A percentile compares a stretch with the other conserved stretches of the same genome.
These are phyloP conservation scores for Platysteira castanea DNA, from an alignment of 2,113 vertebrate genomes.

Conservation along the genomic window DNA sequence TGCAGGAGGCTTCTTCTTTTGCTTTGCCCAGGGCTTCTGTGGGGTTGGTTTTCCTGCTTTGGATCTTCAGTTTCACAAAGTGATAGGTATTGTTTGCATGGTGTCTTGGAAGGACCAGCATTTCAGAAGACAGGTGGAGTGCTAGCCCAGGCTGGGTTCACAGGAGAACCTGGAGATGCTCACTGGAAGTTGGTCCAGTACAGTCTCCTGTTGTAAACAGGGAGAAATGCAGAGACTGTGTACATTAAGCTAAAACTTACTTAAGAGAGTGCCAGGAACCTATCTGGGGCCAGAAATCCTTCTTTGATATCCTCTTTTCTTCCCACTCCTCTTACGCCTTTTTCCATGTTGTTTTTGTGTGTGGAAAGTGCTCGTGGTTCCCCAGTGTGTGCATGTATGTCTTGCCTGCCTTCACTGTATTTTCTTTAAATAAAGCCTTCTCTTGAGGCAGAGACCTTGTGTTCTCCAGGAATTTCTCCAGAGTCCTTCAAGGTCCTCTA, in stretches of 20 bases:
- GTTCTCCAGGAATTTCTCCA: neutral
- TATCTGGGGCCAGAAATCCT: neutral
- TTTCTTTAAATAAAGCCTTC: neutral
- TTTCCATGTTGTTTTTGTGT: neutral
- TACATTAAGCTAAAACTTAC: neutral
- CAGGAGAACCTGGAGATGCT: neutral
- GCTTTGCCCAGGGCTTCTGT: neutral
- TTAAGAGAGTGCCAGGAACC: neutral
- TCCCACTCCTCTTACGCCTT: neutral
- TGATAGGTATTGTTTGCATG: neutral
- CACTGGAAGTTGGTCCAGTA: neutral
- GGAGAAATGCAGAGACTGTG: neutral
- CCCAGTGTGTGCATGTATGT: accelerated
- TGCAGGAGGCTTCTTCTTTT: neutral
- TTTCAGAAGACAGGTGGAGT: neutral
- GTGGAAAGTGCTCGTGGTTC: accelerated
- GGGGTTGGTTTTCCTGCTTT: neutral
- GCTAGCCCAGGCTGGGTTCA: neutral
- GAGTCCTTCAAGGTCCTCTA: neutral
- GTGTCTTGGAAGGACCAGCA: neutral
- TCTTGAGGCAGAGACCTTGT: neutral
- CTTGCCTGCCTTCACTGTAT: neutral
- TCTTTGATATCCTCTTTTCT: neutral
- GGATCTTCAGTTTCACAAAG: neutral
- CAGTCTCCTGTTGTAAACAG: neutral